These are phyloP conservation scores for Aselliscus stoliczkanus DNA, from an alignment of 2,797 vertebrate genomes.

Conservation along the genomic window DNA sequence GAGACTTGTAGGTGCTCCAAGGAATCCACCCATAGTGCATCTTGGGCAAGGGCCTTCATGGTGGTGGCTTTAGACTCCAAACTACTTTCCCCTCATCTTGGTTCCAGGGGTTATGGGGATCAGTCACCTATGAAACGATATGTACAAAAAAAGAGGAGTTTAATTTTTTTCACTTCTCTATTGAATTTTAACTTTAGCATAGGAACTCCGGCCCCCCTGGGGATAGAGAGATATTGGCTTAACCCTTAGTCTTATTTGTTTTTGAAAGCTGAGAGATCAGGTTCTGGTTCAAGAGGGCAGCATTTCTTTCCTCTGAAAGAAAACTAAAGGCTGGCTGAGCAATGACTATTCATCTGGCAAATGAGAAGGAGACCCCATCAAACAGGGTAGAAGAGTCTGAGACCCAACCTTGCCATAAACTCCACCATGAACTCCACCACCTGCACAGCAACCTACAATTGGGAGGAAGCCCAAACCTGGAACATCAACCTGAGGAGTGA, in stretches of 20 bases:
- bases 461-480: not conserved
- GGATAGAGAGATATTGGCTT: not conserved
- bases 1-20: not conserved
- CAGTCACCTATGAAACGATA: not conserved
- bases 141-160: not conserved
- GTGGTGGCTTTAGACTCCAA: not conserved
- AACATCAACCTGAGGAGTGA: not conserved
- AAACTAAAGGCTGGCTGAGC: not conserved
- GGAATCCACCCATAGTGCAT: not conserved
- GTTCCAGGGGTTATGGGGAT: not conserved
- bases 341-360: not conserved
- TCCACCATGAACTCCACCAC: not conserved
- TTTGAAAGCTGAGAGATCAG: constrained; percentile 5
- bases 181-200: constrained; percentile 2
- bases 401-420: not conserved
- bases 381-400: not conserved
- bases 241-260: not conserved
- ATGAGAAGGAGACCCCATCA: not conserved
- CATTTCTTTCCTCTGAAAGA: not conserved
- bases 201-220: not conserved
- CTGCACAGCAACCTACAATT: not conserved
- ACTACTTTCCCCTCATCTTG: not conserved
- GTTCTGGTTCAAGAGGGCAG: not conserved
- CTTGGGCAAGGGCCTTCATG: not conserved
- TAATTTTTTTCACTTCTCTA: not conserved